phyloP scores from a whole-genome alignment of 53 echinoderm and acorn worm genomes.

The Holothuria scabra region DNA sequence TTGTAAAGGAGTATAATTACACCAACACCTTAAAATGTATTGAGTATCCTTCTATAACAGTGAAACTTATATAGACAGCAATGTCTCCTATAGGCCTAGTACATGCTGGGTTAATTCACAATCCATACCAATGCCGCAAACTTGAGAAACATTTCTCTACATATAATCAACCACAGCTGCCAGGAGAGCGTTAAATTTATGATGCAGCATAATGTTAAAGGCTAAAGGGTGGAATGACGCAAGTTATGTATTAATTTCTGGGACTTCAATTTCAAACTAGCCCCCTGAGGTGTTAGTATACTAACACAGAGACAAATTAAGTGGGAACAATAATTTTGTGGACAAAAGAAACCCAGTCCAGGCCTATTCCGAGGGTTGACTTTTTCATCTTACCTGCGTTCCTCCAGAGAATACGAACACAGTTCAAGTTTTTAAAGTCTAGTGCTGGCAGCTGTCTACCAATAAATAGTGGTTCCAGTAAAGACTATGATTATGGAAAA shows the following conservation, averaged over 20 bases:
- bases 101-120: no score
- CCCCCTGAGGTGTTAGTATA: constrained; percentile 25
- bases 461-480: constrained; percentile 7
- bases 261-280: constrained; percentile 14
- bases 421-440: constrained; percentile 2
- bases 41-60: no score
- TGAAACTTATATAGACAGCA: no score
- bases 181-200: constrained; percentile 21
- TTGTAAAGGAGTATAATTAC: no score
- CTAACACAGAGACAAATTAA: constrained; percentile 39
- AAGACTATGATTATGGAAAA: background rate
- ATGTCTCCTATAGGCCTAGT: no score
- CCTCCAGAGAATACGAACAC: background rate
- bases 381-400: background rate
- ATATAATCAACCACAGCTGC: background rate
- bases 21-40: no score
- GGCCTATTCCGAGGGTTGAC: constrained; percentile 1
- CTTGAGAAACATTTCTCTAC: no score
- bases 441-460: constrained; percentile 28
- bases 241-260: constrained; percentile 33
- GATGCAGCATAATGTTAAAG: constrained; percentile 21
- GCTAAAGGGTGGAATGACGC: constrained; percentile 1
- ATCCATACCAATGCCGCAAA: no score
- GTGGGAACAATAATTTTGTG: constrained; percentile 31
- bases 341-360: constrained; percentile 18